A percentile compares a stretch with the other conserved stretches of the same genome.
These are phyloP conservation scores for Meda fulgida DNA, from an alignment of 2,797 vertebrate species.

Conservation along the genomic window DNA sequence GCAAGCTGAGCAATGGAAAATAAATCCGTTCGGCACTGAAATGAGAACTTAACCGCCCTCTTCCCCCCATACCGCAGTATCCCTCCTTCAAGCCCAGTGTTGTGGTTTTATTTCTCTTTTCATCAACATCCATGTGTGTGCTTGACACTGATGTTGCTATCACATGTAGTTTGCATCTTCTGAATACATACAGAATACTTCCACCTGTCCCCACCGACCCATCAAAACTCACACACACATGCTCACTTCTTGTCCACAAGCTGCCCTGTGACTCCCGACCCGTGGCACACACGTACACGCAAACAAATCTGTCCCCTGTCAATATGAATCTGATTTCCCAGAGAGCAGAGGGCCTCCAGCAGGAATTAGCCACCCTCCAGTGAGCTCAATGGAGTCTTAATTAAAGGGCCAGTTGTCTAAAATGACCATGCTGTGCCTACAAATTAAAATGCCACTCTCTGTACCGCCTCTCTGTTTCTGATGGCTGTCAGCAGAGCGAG, in stretches of 20 bases:
- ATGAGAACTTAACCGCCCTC: conserved; percentile 31
- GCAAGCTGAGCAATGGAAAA: conserved; percentile 65
- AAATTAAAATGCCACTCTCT: conserved; percentile 52
- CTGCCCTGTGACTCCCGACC: conserved; percentile 4
- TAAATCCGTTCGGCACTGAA: conserved; percentile 64
- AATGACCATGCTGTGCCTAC: conserved; percentile 52
- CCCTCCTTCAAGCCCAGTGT: conserved; percentile 26
- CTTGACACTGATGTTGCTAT: conserved; percentile 59
- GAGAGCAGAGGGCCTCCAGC: conserved; percentile 37
- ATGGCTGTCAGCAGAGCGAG: conserved; percentile 12
- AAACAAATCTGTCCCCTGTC: conserved; percentile 32
- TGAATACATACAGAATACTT: conserved; percentile 39
- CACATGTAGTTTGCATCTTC: conserved; percentile 51
- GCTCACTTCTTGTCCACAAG: conserved; percentile 6
- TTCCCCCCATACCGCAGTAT: conserved; percentile 19
- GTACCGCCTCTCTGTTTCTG: conserved; percentile 27
- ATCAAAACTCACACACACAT: conserved; percentile 22
- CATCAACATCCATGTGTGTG: conserved; percentile 47
- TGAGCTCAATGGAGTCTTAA: conserved; percentile 56
- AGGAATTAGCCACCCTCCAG: conserved; percentile 53
- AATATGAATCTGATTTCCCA: conserved; percentile 36
- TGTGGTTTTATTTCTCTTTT: conserved; percentile 43
- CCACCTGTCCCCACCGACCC: conserved; percentile 4
- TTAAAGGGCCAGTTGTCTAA: conserved; percentile 57
- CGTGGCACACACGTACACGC: neutral